Conservation (phyloP, 2,797 vertebrate genomes). For the Cottoperca gobio region DNA sequence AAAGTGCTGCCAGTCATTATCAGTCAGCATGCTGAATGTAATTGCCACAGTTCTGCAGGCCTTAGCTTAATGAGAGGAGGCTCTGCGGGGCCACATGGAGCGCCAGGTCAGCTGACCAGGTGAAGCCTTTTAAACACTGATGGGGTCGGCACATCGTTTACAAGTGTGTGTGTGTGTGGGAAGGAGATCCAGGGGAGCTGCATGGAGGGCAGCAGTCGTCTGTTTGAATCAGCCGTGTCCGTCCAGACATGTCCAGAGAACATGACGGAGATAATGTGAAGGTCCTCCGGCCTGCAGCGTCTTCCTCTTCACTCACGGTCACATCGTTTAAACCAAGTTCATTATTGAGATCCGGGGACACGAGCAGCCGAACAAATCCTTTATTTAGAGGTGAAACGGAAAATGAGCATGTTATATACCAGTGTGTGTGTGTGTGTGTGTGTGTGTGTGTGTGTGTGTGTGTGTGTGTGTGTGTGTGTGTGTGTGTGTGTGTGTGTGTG, state of each 20-base stretch:
- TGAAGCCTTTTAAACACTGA: conserved; percentile 36
- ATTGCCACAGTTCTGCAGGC: conserved; percentile 56
- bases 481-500: too few species aligned
- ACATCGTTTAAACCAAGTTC: too few species aligned
- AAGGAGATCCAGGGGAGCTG: not conserved
- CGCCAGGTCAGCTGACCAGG: conserved; percentile 39
- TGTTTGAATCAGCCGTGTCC: not conserved
- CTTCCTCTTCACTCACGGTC: too few species aligned
- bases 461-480: too few species aligned
- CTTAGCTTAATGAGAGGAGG: conserved; percentile 53
- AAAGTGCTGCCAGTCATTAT: conserved; percentile 30
- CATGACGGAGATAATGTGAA: not conserved
- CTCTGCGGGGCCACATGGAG: conserved; percentile 36
- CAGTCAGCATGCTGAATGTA: conserved; percentile 40
- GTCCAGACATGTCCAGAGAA: not conserved
- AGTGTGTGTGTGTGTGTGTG: not conserved
- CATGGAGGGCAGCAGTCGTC: not conserved
- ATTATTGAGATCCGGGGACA: not conserved
- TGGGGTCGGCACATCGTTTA: conserved; percentile 15
- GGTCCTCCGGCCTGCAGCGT: not conserved
- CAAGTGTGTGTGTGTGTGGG: not conserved
- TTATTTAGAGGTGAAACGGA: not conserved
- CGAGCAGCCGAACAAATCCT: not conserved
- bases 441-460: too few species aligned
- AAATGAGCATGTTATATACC: not conserved